A percentile compares a stretch with the other conserved stretches of the same genome.
These are phyloP conservation scores for Adelphocoris suturalis DNA, from an alignment of 2,888 invertebrate genomes.

Conservation along the genomic window DNA sequence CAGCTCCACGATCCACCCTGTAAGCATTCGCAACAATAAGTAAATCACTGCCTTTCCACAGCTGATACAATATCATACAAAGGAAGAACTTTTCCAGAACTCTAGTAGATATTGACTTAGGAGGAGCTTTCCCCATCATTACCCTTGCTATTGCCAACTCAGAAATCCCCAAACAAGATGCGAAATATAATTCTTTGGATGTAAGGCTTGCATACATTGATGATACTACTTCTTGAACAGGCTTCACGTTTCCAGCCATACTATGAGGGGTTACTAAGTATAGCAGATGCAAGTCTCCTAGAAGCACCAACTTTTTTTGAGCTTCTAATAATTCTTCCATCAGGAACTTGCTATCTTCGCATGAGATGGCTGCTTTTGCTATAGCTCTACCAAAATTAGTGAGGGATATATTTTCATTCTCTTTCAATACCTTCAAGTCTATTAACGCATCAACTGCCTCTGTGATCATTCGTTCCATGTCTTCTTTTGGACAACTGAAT, in stretches of 20 bases:
- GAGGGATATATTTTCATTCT: slow-evolving; percentile 71
- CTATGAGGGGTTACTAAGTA: slow-evolving; percentile 92
- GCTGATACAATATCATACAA: slow-evolving; percentile 90
- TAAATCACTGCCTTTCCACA: slow-evolving; percentile 85
- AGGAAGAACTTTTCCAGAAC: slow-evolving; percentile 90
- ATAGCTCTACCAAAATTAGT: slow-evolving; percentile 87
- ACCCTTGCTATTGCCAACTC: slow-evolving; percentile 45
- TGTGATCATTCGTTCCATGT: slow-evolving; percentile 79
- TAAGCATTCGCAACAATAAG: slow-evolving; percentile 81
- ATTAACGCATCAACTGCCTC: slow-evolving; percentile 78
- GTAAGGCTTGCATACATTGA: slow-evolving; percentile 36
- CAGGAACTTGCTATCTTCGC: slow-evolving; percentile 85
- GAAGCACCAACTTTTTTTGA: slow-evolving; percentile 87
- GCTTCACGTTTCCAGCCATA: slow-evolving; percentile 79
- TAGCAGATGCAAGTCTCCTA: slow-evolving; percentile 90
- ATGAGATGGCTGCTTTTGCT: slow-evolving; percentile 91
- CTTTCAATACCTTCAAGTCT: slow-evolving; percentile 71
- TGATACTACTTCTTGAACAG: slow-evolving; percentile 73
- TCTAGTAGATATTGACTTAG: slow-evolving; percentile 82
- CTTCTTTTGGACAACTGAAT: slow-evolving; percentile 77
- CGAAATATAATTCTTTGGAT: slow-evolving; percentile 60
- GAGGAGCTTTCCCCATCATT: slow-evolving; percentile 74
- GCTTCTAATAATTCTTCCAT: slow-evolving; percentile 87
- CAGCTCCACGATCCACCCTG: slow-evolving; percentile 86
- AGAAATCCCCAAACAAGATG: slow-evolving; percentile 60